A percentile compares a stretch with the other conserved stretches of the same genome.
phyloP scores from a whole-genome alignment of 2,797 vertebrate genomes.

The Hirundo rustica region DNA sequence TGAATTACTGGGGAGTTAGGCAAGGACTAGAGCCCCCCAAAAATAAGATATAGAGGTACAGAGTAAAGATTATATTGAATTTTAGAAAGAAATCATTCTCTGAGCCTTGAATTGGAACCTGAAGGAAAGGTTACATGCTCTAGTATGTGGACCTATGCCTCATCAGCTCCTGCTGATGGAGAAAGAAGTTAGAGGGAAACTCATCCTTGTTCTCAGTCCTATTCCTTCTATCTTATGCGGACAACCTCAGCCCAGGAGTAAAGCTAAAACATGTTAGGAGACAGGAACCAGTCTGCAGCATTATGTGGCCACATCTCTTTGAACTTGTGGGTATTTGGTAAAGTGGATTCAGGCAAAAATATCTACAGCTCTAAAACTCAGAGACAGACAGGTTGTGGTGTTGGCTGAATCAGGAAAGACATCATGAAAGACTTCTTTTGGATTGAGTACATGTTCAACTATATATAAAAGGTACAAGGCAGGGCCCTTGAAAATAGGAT shows the following conservation, averaged over 20 bases:
- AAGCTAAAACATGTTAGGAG: not conserved
- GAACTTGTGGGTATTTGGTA: not conserved
- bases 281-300: not conserved
- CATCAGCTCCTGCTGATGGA: not conserved
- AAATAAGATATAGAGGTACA: not conserved
- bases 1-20: not conserved
- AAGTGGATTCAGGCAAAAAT: not conserved
- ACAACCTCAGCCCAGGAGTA: not conserved
- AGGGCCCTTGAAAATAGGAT: not conserved
- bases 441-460: not conserved
- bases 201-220: not conserved
- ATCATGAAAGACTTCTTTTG: not conserved
- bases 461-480: not conserved
- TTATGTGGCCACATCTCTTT: not conserved
- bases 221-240: not conserved
- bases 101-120: not conserved
- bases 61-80: not conserved
- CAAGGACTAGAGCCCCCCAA: fast-evolving
- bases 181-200: not conserved
- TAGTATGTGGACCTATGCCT: not conserved
- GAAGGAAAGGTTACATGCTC: not conserved
- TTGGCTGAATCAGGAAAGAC: not conserved
- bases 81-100: not conserved
- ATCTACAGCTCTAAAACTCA: not conserved
- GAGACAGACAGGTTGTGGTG: not conserved